phyloP scores from a whole-genome alignment of 2,797 vertebrate species.

The Leuciscus waleckii region DNA sequence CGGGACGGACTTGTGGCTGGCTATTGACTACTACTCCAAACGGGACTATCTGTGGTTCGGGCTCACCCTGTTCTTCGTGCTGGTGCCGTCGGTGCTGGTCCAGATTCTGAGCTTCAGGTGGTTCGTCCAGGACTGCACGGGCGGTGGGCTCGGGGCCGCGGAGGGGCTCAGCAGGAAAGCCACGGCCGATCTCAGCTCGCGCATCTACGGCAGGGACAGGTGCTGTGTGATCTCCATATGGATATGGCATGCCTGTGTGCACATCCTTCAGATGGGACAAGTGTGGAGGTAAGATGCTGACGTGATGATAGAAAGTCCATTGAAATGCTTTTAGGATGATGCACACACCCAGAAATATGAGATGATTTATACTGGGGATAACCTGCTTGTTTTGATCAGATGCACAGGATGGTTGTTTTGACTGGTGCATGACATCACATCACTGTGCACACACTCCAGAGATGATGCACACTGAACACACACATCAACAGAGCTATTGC shows the following conservation, averaged over 20 bases:
- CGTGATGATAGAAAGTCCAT: neutral
- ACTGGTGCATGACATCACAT: neutral
- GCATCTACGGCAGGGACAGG: constrained; percentile 83
- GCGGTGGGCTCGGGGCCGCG: constrained; percentile 92
- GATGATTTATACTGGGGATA: neutral
- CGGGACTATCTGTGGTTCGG: constrained; percentile 93
- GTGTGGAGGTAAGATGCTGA: constrained; percentile 91
- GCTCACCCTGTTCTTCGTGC: constrained; percentile 95
- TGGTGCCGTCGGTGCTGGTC: constrained; percentile 95
- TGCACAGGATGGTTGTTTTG: neutral
- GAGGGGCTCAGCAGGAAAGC: constrained; percentile 90
- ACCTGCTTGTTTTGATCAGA: neutral
- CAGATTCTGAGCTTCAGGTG: constrained; percentile 98
- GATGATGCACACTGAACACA: neutral
- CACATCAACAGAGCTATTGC: neutral
- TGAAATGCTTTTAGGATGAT: neutral
- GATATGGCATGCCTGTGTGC: constrained; percentile 94
- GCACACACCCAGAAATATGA: neutral
- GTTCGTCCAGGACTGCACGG: constrained; percentile 98
- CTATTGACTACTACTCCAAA: constrained; percentile 91
- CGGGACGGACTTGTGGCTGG: constrained; percentile 95
- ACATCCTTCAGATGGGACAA: constrained; percentile 98
- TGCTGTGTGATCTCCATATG: constrained; percentile 93
- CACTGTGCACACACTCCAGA: neutral
- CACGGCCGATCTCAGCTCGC: constrained; percentile 80